Base-by-base conservation (phyloP, 2,113 vertebrate species). In the Vanacampus margaritifer region DNA sequence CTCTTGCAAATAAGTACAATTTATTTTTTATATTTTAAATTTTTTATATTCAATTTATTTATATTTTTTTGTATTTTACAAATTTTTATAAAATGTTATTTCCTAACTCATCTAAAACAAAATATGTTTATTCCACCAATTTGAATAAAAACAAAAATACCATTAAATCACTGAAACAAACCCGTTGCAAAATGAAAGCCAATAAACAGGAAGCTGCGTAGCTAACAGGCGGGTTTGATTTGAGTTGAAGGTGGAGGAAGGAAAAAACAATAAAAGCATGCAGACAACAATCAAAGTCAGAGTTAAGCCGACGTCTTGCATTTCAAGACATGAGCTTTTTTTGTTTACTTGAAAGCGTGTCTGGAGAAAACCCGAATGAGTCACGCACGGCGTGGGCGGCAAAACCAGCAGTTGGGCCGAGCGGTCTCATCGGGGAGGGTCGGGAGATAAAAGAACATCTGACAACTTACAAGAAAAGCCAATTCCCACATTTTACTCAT, bases 351-450 rank as follows among this genome's bases (percentile, higher is more conserved):
- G n/a, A 37, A 19, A 59, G 35, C 28, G 8, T 41, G 21, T 61
- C 35, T 12, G 36, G 21, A 23, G 59, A 24, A 61, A 61, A 23
- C 26, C 59, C 59, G 21, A 11, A 23, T 60, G 58, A 60, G 36
- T 60, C 58, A 60, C 58, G 58, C 2, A n/a, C 19, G 58, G 58
- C 58, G 58, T 60, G 37, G 60, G 59, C 35, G 36, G 51, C 24
- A 17, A 57, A 62, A 62, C n/a, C 37, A 23, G 12, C 59, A 23
- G 36, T 62, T 17, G 16, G 14, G 48, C 54, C 13, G 13, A 28
- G 54, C 54, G 17, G 12, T 28, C 59, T 32, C 54, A 8, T 6
- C 2, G 54, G 26, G n/a, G 59, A 41, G 37, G 14, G 12, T 60
- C 58, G 3, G 12, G 12, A 62, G 14, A 43, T 8, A 62, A 23